Evolutionary conservation across 2,797 vertebrate species (phyloP).

Genomic region (Rhinoraja longicauda): DNA sequence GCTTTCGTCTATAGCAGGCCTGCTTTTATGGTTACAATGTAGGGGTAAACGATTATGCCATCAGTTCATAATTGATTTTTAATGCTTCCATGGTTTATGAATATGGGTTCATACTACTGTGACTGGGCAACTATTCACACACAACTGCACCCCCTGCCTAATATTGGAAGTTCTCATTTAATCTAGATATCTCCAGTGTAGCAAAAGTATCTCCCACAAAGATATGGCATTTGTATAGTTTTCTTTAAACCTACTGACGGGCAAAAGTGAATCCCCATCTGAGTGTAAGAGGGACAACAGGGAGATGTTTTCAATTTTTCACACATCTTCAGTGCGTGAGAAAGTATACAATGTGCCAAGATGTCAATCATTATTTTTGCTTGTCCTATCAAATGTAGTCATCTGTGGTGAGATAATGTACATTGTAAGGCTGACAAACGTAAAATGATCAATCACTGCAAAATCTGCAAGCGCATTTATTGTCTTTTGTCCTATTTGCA

Average conservation of each 20-base stretch:
- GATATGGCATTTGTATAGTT: background rate
- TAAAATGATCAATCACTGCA: background rate
- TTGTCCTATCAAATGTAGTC: background rate
- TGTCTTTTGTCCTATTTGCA: background rate
- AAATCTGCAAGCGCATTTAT: background rate
- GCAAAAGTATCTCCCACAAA: slow-evolving; percentile 1
- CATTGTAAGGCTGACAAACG: background rate
- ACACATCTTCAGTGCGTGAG: background rate
- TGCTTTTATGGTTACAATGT: slow-evolving; percentile 42
- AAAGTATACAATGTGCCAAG: background rate
- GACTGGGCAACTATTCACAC: slow-evolving; percentile 45
- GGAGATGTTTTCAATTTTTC: background rate
- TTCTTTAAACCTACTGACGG: background rate
- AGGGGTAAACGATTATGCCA: slow-evolving; percentile 45
- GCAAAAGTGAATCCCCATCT: background rate
- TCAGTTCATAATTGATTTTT: slow-evolving; percentile 46
- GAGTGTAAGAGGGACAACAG: background rate
- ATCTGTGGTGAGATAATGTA: background rate
- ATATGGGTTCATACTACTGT: slow-evolving; percentile 41
- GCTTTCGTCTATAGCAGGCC: slow-evolving; percentile 45
- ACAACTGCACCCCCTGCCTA: slow-evolving; percentile 33
- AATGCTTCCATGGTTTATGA: slow-evolving; percentile 44
- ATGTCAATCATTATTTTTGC: background rate
- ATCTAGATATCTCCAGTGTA: slow-evolving; percentile 12
- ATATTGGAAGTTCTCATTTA: background rate